Base-by-base conservation (phyloP, 2,113 vertebrate species). In the Callopanchax toddi region DNA sequence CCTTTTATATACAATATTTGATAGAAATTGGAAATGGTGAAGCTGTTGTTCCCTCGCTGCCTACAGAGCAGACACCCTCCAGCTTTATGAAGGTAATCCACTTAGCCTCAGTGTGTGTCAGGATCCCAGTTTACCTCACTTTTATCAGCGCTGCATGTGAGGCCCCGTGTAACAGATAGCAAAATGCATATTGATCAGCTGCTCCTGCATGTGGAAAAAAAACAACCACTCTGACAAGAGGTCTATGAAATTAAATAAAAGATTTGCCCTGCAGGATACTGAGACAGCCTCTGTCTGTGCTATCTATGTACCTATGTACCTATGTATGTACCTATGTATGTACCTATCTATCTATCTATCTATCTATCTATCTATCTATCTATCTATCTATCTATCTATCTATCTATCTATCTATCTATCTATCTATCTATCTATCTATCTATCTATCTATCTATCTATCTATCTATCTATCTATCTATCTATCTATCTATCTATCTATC, bases 11-110 rank as follows among this genome's bases (percentile, higher is more conserved):
- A 32, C 25, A 39, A 32, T 11, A n/a, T 34, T 20, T 34, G 18
- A 17, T 26, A 42, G 26, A 58, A 68, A 42, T 22, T 51, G 49
- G 21, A 44, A 55, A 51, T 44, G 44, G 23, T 15, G 55, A 7
- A 60, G 50, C 42, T 18, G 45, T 36, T 18, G 20, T 64, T 59
- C n/a, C 32, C 48, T 23, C 25, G 4, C 71, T 62, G 46, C 46
- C 68, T 71, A 53, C 60, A 71, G 49, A 77, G 39, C 71, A 85
- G 67, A 67, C 55, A 53, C 60, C 81, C 83, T 81, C 17, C 45
- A 78, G 79, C 68, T 67, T 67, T 49, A 56, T 71, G 57, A 62
- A 60, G 60, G 77, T 84, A 89, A 89, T 87, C 81, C 81, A 77
- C 76, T 87, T 84, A 83, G 20, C 63, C 55, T 61, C 49, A 65